Percentiles rank a stretch among this genome's conserved stretches.
Conservation (phyloP, 2,113 vertebrate species). For the Clarias macrocephalus region DNA sequence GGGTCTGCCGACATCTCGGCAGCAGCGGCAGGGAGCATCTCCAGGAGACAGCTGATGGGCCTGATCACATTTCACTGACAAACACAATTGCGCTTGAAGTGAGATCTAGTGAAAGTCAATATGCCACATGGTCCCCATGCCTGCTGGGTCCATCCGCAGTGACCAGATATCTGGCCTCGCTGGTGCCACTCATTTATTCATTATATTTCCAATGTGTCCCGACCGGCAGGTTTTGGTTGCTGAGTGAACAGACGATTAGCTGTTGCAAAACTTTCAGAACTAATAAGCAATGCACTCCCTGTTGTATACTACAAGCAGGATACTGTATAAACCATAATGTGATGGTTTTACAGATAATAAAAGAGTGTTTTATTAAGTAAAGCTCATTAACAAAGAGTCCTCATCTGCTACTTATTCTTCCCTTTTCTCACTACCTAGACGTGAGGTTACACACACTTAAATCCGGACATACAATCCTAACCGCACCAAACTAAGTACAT, state of each 20-base stretch:
- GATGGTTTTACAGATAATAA: background rate
- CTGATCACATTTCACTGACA: constrained; percentile 85
- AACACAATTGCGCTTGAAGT: constrained; percentile 84
- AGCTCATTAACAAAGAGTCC: background rate
- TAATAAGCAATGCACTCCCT: background rate
- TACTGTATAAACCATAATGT: constrained; percentile 1
- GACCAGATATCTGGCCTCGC: constrained; percentile 54
- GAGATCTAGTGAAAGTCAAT: constrained; percentile 90
- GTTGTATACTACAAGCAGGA: background rate
- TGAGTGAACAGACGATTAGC: constrained; percentile 36
- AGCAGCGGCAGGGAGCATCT: constrained; percentile 72
- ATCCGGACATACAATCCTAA: constrained; percentile 39
- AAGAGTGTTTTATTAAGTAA: constrained; percentile 9
- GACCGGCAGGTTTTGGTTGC: constrained; percentile 34
- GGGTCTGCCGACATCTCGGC: constrained; percentile 72
- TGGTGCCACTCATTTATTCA: constrained; percentile 59
- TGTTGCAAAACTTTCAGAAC: constrained; percentile 21
- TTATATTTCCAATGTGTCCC: constrained; percentile 56
- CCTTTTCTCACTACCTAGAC: constrained; percentile 3
- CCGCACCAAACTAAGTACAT: constrained; percentile 34
- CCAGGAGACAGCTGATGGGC: constrained; percentile 85
- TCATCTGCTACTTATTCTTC: background rate
- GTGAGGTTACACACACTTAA: constrained; percentile 34
- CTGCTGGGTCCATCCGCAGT: constrained; percentile 38
- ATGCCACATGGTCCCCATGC: constrained; percentile 60